Conservation (phyloP, 30 jellyfish, hydroid and myxozoan species). For the Sanderia malayensis region DNA sequence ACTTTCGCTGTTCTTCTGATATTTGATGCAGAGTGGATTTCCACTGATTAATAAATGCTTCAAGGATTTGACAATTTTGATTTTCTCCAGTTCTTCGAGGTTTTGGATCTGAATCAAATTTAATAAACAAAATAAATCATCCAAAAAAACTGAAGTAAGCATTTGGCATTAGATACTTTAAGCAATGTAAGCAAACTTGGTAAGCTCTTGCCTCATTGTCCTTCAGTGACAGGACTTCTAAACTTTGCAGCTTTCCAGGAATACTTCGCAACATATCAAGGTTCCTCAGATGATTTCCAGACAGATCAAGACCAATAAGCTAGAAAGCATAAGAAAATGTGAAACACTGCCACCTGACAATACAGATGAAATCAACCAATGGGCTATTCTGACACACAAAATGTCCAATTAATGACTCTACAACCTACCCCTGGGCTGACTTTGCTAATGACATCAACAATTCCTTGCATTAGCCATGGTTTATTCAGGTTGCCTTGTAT, state of each 20-base stretch:
- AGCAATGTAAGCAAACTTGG: too few species aligned
- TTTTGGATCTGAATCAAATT: constrained; percentile 28
- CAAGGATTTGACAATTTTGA: constrained; percentile 23
- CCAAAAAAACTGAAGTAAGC: too few species aligned
- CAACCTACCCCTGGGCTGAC: constrained; percentile 36
- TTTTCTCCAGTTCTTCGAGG: constrained; percentile 37
- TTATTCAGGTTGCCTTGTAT: constrained; percentile 34
- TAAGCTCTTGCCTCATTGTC: constrained; percentile 50
- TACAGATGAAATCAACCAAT: too few species aligned
- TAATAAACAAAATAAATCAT: too few species aligned
- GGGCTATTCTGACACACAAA: too few species aligned
- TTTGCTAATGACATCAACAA: constrained; percentile 31
- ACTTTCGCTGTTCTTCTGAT: constrained; percentile 28
- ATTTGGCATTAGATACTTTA: too few species aligned
- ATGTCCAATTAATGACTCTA: too few species aligned
- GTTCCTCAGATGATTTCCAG: constrained; percentile 47
- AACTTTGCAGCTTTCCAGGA: constrained; percentile 52
- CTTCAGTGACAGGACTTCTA: constrained; percentile 53
- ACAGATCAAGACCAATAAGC: constrained; percentile 58
- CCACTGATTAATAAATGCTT: constrained; percentile 35
- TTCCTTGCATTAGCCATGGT: constrained; percentile 49
- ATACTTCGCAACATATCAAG: constrained; percentile 37
- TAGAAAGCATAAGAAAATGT: background rate
- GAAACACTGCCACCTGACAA: too few species aligned
- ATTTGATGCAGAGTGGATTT: constrained; percentile 36